Conservation (phyloP, 2,797 vertebrate species). For the Petrocephalus schoutedeni region DNA sequence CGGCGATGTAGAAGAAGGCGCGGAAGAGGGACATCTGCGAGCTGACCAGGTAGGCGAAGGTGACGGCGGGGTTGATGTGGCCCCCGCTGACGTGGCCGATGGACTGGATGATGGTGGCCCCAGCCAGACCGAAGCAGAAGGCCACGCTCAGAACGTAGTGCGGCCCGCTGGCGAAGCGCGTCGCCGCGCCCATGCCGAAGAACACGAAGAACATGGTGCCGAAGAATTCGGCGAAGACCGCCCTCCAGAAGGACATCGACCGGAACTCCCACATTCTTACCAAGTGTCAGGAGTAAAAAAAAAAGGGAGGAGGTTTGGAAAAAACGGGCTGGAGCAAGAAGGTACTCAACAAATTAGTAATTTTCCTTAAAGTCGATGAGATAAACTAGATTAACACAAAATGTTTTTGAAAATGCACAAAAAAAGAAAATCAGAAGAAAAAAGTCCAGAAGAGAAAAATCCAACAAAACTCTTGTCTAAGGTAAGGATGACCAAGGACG, state of each 20-base stretch:
- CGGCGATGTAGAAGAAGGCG: constrained; percentile 80
- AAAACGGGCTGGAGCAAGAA: constrained; percentile 43
- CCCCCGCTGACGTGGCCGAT: constrained; percentile 89
- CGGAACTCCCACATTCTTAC: constrained; percentile 88
- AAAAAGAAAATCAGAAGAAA: constrained; percentile 29
- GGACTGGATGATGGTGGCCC: constrained; percentile 84
- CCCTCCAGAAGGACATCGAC: constrained; percentile 92
- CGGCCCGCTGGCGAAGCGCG: constrained; percentile 81
- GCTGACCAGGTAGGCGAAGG: constrained; percentile 83
- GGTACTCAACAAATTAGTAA: constrained; percentile 32
- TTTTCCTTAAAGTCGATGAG: constrained; percentile 36
- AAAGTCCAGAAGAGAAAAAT: constrained; percentile 38
- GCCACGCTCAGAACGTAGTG: constrained; percentile 79
- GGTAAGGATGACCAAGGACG: constrained; percentile 44
- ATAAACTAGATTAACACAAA: constrained; percentile 13
- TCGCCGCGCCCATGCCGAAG: constrained; percentile 83
- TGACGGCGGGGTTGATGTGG: constrained; percentile 90
- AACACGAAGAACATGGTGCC: constrained; percentile 91
- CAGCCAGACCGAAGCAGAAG: constrained; percentile 83
- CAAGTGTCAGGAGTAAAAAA: constrained; percentile 35
- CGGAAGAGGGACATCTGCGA: constrained; percentile 89
- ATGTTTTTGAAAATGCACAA: constrained; percentile 11
- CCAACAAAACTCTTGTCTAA: constrained; percentile 43
- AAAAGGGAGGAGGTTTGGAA: constrained; percentile 31
- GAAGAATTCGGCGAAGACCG: constrained; percentile 87